Percentiles rank a stretch among this genome's conserved stretches.
Evolutionary conservation across 2,797 vertebrate species (phyloP).

Genomic region (Percopsis omiscomaycus): DNA sequence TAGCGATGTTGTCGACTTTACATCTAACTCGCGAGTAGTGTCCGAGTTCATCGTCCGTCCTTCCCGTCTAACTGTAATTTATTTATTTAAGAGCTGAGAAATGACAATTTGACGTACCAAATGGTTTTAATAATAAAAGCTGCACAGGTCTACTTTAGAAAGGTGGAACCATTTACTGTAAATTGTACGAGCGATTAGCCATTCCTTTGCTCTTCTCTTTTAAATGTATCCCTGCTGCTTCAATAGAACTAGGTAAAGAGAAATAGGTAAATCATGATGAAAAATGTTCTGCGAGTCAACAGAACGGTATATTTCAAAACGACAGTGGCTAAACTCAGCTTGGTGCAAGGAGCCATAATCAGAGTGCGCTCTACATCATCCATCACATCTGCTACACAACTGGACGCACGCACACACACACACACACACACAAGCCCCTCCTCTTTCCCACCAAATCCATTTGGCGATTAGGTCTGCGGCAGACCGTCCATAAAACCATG

Average conservation of each 20-base stretch:
- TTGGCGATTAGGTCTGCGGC: conserved; percentile 71
- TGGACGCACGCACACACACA: conserved; percentile 34
- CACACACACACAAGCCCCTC: conserved; percentile 28
- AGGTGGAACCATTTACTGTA: background rate
- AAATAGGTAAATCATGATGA: background rate
- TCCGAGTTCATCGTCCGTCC: background rate
- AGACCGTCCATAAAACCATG: conserved; percentile 40
- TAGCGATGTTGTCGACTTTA: too few relatives aligned
- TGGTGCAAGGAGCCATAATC: background rate
- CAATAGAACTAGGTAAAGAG: background rate
- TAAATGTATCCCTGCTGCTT: background rate
- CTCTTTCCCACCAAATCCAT: conserved; percentile 57
- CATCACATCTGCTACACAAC: conserved; percentile 18
- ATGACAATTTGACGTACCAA: background rate
- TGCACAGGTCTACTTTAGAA: background rate
- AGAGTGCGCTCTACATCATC: conserved; percentile 17
- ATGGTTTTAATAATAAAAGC: background rate
- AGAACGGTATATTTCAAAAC: background rate
- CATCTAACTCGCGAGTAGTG: background rate
- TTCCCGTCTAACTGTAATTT: background rate
- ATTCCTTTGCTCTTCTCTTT: background rate
- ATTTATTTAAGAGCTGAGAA: background rate
- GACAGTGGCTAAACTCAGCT: background rate
- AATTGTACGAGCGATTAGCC: background rate
- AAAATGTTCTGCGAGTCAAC: background rate